Base-by-base conservation (phyloP, 2,888 invertebrate genomes). In the Eudasyphora cyanicolor region DNA sequence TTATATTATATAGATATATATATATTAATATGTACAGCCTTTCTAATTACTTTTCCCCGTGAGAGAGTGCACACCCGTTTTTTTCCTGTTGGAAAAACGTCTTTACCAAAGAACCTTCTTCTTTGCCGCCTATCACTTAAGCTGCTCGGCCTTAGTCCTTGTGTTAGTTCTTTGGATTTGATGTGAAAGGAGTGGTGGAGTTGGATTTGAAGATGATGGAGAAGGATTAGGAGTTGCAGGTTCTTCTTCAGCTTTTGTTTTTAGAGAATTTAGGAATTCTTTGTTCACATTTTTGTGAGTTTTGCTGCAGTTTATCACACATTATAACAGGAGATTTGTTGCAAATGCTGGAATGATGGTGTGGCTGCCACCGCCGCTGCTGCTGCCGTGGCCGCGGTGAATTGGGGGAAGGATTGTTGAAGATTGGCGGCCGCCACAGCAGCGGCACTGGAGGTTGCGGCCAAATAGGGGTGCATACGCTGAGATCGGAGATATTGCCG, bases 261-360 rank as follows among this genome's bases (percentile, higher is more conserved):
- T 45, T n/a, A 2, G 45, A n/a, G n/a, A n/a, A n/a, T n/a, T 6
- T 45, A 45, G n/a, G n/a, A 45, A 45, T n/a, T 69, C 45, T 14
- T 75, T 71, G 32, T 57, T 35, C 29, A 42, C 74, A n/a, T 74
- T 75, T n/a, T n/a, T n/a, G n/a, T n/a, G n/a, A n/a, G n/a, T n/a
- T n/a, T n/a, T n/a, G n/a, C n/a, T n/a, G n/a, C n/a, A n/a, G n/a
- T n/a, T 73, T 81, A 93, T 94, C 94, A 94, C 93, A 94, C 94
- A 90, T 94, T 94, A 88, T 94, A 94, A 91, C 94, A 94, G 87
- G 92, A 92, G 90, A 94, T 93, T 91, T 94, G 93, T 93, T 86
- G 90, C 87, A 90, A 88, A 87, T 90, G 93, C 87, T 93, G 93
- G 90, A 94, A 92, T 89, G 91, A 90, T 86, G 91, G 89, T 87